phyloP scores from a whole-genome alignment of 2,797 vertebrate species.

The Liasis olivaceus region DNA sequence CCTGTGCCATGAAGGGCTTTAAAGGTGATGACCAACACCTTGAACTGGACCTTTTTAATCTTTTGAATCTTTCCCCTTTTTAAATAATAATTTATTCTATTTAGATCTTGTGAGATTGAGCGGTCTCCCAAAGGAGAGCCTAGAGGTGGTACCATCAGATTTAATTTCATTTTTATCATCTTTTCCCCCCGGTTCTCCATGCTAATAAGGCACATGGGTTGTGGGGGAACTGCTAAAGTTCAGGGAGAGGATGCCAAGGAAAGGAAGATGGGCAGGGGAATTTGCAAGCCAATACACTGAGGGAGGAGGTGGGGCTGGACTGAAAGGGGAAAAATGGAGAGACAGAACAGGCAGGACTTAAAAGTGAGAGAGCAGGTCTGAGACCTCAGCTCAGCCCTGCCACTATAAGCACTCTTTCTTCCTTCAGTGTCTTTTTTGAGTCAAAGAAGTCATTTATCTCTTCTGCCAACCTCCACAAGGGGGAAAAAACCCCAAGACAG shows the following conservation, averaged over 20 bases:
- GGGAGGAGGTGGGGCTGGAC: neutral
- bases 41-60: too few species aligned
- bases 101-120: neutral
- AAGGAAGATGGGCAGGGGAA: neutral
- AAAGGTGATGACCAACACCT: too few species aligned
- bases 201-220: neutral
- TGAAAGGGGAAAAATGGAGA: too few species aligned
- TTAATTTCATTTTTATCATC: neutral
- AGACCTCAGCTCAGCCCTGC: too few species aligned
- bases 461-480: slow-evolving; percentile 27
- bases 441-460: slow-evolving; percentile 40
- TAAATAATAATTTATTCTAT: neutral
- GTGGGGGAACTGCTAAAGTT: neutral
- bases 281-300: neutral
- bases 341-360: too few species aligned
- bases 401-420: slow-evolving; percentile 2
- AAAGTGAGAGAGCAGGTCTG: too few species aligned
- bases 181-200: too few species aligned
- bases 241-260: neutral
- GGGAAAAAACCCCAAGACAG: neutral
- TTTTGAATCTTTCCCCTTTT: neutral
- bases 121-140: neutral
- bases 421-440: neutral
- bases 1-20: too few species aligned
- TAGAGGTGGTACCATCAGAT: neutral